These are phyloP conservation scores for Pimpla rufipes DNA, from an alignment of 2,888 invertebrate species.

Conservation along the genomic window DNA sequence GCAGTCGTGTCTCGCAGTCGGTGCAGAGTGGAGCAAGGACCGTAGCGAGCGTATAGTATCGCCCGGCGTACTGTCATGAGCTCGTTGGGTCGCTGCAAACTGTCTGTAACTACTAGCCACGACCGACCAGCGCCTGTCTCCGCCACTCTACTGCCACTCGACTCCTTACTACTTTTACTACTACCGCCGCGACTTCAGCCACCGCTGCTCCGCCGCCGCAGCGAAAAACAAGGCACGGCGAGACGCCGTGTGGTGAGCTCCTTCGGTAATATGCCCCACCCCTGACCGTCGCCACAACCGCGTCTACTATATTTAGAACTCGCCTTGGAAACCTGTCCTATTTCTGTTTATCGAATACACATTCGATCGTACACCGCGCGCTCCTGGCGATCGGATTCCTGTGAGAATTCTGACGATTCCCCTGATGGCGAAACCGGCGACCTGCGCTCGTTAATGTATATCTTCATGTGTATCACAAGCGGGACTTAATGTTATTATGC, in stretches of 20 bases:
- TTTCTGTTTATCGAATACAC: conserved; percentile 76
- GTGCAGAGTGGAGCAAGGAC: conserved; percentile 35
- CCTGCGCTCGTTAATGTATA: no score
- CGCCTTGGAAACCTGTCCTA: conserved; percentile 80
- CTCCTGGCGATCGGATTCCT: conserved; percentile 7
- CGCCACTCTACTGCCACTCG: conserved; percentile 16
- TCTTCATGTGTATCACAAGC: not conserved
- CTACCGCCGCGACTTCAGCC: conserved; percentile 8
- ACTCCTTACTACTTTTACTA: conserved; percentile 47
- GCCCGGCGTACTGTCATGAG: conserved; percentile 22
- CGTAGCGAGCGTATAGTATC: conserved; percentile 14
- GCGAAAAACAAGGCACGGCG: conserved; percentile 24
- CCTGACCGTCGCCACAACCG: conserved; percentile 29
- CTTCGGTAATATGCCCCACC: conserved; percentile 45
- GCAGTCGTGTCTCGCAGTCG: not conserved
- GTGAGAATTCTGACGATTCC: not conserved
- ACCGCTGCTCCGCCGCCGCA: conserved; percentile 1
- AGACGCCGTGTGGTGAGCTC: conserved; percentile 37
- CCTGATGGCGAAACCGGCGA: no score
- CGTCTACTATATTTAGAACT: conserved; percentile 80
- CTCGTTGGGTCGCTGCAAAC: conserved; percentile 12
- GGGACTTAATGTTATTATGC: not conserved
- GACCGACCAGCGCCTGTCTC: conserved; percentile 26
- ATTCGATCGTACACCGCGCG: conserved; percentile 26
- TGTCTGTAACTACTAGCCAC: conserved; percentile 29